A percentile compares a stretch with the other conserved stretches of the same genome.
These are phyloP conservation scores for Peromyscus polionotus DNA, from an alignment of 2,113 vertebrate genomes.

Conservation along the genomic window DNA sequence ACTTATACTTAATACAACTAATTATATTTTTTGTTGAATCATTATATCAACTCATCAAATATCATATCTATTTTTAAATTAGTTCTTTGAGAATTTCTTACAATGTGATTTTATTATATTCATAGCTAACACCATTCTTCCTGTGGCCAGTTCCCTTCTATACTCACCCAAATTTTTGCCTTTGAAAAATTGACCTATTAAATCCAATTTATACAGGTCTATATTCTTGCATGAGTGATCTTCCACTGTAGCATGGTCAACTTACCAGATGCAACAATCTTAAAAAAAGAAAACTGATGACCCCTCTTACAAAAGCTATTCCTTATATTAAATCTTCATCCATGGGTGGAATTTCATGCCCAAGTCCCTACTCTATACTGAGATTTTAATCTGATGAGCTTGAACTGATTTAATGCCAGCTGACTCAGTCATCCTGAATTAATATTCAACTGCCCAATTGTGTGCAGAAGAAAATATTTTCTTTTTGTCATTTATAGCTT, in stretches of 20 bases:
- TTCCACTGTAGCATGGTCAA: neutral
- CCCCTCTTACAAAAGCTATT: neutral
- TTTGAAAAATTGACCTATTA: neutral
- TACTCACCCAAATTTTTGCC: no score
- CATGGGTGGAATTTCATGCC: neutral
- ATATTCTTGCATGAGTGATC: neutral
- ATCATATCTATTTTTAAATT: neutral
- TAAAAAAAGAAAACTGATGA: neutral
- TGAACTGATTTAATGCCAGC: neutral
- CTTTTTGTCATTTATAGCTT: neutral
- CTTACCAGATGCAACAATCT: neutral
- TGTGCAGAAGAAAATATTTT: neutral
- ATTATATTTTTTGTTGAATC: neutral
- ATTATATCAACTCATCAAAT: neutral
- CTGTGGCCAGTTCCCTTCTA: no score
- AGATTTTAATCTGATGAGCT: neutral
- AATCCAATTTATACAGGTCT: neutral
- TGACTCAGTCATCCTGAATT: neutral
- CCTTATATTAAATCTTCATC: neutral
- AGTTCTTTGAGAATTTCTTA: neutral
- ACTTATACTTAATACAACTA: neutral
- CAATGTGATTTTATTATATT: no score
- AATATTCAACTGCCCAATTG: neutral
- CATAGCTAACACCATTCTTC: neutral
- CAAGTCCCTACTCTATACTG: neutral